Evolutionary conservation across 2,888 invertebrate species (phyloP).

Genomic region (Entomobrya multifasciata): DNA sequence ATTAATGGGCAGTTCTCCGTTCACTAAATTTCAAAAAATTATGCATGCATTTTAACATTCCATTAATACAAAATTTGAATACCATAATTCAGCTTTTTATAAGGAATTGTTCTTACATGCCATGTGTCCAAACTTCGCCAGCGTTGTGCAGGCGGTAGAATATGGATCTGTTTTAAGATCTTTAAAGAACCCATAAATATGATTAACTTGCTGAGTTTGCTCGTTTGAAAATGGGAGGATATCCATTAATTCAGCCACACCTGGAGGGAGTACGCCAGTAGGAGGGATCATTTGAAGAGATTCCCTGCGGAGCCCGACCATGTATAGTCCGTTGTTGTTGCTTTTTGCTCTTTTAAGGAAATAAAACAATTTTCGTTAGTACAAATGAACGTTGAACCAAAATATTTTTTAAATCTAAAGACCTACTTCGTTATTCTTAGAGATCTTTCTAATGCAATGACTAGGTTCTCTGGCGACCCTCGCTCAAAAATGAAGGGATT

Average conservation of each 20-base stretch:
- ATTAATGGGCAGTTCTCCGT: slow-evolving; percentile 77
- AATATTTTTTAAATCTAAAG: too few relatives aligned
- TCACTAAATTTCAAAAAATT: slow-evolving; percentile 53
- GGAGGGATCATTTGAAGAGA: slow-evolving; percentile 30
- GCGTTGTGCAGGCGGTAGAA: slow-evolving; percentile 73
- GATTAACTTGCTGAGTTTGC: slow-evolving; percentile 73
- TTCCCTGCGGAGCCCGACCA: slow-evolving; percentile 84
- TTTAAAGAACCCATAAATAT: slow-evolving; percentile 74
- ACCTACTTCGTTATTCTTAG: slow-evolving; percentile 84
- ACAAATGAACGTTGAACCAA: not conserved
- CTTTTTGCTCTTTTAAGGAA: slow-evolving; percentile 81
- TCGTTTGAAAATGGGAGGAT: slow-evolving; percentile 69
- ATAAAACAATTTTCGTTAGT: too few relatives aligned
- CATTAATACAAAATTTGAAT: too few relatives aligned
- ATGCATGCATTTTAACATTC: too few relatives aligned
- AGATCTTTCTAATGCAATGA: slow-evolving; percentile 83
- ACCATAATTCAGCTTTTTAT: too few relatives aligned
- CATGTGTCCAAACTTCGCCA: slow-evolving; percentile 77
- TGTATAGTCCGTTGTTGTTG: slow-evolving; percentile 86
- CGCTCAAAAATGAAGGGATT: slow-evolving; percentile 93
- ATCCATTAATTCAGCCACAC: slow-evolving; percentile 72
- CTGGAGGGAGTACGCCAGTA: slow-evolving; percentile 58
- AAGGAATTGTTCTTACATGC: slow-evolving; percentile 69
- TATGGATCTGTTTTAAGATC: slow-evolving; percentile 79
- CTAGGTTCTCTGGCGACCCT: slow-evolving; percentile 91